Evolutionary conservation across 2,888 invertebrate genomes (phyloP), one percentile per base, ranked within the genome.

Genomic region (Drosophila neutralis): DNA sequence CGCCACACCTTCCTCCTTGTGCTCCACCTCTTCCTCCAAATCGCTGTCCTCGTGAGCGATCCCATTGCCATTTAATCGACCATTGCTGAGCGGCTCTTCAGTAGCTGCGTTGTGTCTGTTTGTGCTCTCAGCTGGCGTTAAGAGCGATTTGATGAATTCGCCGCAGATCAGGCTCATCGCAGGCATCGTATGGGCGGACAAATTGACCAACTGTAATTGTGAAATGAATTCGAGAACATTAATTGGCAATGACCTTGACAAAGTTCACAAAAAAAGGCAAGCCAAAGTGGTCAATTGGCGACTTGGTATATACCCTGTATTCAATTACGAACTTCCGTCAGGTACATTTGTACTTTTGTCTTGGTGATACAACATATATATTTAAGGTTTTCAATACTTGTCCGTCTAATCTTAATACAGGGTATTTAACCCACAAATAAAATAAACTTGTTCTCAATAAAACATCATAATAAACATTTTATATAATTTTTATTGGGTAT

Each of bases 161-260:
- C 85, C 85, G 69, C 90, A 92, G 35, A 93, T 78, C 64, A 92
- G 79, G 79, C 91, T 92, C 73, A 92, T 78, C 27, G 93, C 92
- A 27, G 92, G 92, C 93, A 93, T 93, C 36, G 93, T 92, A 76
- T 93, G 92, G 60, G 91, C 87, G 63, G 93, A 88, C 89, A 92
- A 89, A 69, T 90, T 91, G 74, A 92, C 91, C 65, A 93, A 76
- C 93, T 93, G 84, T 61, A 92, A 91, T 45, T 49, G 57, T 69
- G 63, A 80, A 63, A 70, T 45, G 48, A 63, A 54, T 69, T 45
- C 2, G 36, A 64, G 52, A 63, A 56, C 13, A 80, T 86, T 88
- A 86, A 87, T 86, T 86, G 84, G 53, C 72, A 68, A 58, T 81
- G 82, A 90, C 89, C 87, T 89, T 86, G 78, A 49, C 40, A 62